A percentile compares a stretch with the other conserved stretches of the same genome.
Evolutionary conservation across 2,113 vertebrate genomes (phyloP).

Genomic region (Arvicanthis niloticus): DNA sequence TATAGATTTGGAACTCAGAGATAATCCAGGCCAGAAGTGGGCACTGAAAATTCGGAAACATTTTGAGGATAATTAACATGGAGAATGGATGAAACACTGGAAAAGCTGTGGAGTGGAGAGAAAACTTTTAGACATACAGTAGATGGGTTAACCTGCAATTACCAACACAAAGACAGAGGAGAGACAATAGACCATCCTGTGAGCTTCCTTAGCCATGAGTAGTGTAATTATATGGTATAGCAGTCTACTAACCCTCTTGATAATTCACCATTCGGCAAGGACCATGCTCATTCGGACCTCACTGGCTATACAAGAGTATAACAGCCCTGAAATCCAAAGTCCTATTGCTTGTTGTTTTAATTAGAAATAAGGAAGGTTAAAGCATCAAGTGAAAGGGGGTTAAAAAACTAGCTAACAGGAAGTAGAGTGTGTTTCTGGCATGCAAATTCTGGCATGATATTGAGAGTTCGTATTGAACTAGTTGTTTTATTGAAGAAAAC

Average conservation of each 20-base stretch:
- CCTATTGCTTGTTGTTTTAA: constrained; percentile 63
- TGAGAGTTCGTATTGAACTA: neutral
- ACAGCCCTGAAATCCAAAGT: neutral
- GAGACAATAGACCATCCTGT: neutral
- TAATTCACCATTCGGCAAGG: neutral
- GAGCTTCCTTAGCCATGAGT: neutral
- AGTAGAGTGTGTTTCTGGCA: neutral
- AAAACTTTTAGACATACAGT: neutral
- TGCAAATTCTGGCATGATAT: neutral
- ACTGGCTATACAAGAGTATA: neutral
- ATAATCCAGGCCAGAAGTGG: neutral
- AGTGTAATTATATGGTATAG: neutral
- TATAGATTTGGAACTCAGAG: neutral
- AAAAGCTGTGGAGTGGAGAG: neutral
- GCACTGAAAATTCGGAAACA: neutral
- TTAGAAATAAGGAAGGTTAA: constrained; percentile 77
- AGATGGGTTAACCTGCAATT: neutral
- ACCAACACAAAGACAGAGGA: neutral
- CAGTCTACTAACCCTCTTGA: constrained; percentile 15
- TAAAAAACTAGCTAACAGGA: constrained; percentile 54
- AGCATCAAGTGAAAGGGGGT: constrained; percentile 63
- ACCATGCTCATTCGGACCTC: neutral
- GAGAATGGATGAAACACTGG: neutral
- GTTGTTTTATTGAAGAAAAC: constrained; percentile 47
- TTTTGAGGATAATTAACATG: neutral